Evolutionary conservation across 2,888 invertebrate genomes (phyloP), one percentile per base, ranked within the genome.

Genomic region (Epiperipatus broadwayi): DNA sequence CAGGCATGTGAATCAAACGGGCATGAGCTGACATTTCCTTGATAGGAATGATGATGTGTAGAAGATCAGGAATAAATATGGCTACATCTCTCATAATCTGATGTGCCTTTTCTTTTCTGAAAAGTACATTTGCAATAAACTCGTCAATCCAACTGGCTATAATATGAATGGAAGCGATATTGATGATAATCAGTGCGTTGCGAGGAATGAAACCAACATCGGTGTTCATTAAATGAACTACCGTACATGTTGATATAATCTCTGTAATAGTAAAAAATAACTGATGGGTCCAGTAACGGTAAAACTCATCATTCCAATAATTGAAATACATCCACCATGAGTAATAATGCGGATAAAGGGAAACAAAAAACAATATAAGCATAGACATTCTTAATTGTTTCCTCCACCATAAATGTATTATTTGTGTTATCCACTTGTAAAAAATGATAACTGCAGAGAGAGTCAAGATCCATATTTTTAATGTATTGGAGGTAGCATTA

Each of bases 301-400:
- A 73, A 51, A 70, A 74, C 45, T 73, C 73, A 46, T 74, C 74
- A 48, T 74, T 74, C 65, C 71, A 72, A 51, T 73, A 74, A 55
- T 73, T 73, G 43, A 73, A 67, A 47, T 70, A 72, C 35, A 67
- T 67, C 74, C 73, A 74, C 58, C 72, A 73, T 2, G 71, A 68
- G 49, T 73, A 74, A 49, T 73, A 74, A 49, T 73, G 72, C 3
- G 73, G 70, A 53, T 72, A 73, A 46, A 73, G 61, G 12, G 71
- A 69, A 21, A 68, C 60, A 21, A 65, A 52, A 50, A 73, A 72
- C n/a, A 73, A 59, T 31, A 71, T 47, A 39, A 69, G 53, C 72
- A 74, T 73, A n/a, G 66, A 65, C 45, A 63, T 61, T 43, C 73
- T 62, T 20, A 72, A 54, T 39, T 65, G 62, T 34, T 61, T 58